Evolutionary conservation across 2,888 invertebrate genomes (phyloP).

Genomic region (Tanaodytes sp.): DNA sequence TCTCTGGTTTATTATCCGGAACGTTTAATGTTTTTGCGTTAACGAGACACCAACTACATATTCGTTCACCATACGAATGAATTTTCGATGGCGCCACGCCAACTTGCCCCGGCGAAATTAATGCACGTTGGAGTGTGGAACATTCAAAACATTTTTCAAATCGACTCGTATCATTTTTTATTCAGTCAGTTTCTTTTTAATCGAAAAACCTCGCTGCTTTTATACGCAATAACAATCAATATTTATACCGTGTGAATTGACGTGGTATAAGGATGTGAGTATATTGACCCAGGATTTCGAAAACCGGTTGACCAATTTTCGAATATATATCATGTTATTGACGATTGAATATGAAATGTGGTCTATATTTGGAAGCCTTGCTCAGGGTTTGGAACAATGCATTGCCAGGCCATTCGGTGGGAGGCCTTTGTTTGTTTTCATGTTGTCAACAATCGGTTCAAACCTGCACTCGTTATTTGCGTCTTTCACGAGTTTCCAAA

Average conservation of each 20-base stretch:
- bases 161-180: constrained; percentile 48
- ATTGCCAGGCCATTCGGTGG: neutral
- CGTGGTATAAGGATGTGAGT: neutral
- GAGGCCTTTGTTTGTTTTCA: constrained; percentile 27
- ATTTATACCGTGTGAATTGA: constrained; percentile 32
- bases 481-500: constrained; percentile 20
- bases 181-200: constrained; percentile 34
- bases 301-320: no score
- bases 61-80: constrained; percentile 58
- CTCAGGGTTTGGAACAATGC: constrained; percentile 6
- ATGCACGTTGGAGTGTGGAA: constrained; percentile 65
- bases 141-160: constrained; percentile 48
- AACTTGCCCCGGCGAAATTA: constrained; percentile 64
- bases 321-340: constrained; percentile 3
- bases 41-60: constrained; percentile 57
- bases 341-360: constrained; percentile 26
- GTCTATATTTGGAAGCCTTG: constrained; percentile 12
- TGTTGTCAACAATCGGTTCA: constrained; percentile 19
- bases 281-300: no score
- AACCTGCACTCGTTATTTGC: constrained; percentile 18
- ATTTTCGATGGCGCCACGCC: constrained; percentile 70
- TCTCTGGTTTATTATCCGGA: constrained; percentile 71
- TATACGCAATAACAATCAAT: constrained; percentile 27
- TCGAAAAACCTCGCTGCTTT: constrained; percentile 30
- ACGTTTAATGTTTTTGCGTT: constrained; percentile 66